Conservation (phyloP, 1,140 invertebrate genomes). For the Aphaenogaster ashmeadi region DNA sequence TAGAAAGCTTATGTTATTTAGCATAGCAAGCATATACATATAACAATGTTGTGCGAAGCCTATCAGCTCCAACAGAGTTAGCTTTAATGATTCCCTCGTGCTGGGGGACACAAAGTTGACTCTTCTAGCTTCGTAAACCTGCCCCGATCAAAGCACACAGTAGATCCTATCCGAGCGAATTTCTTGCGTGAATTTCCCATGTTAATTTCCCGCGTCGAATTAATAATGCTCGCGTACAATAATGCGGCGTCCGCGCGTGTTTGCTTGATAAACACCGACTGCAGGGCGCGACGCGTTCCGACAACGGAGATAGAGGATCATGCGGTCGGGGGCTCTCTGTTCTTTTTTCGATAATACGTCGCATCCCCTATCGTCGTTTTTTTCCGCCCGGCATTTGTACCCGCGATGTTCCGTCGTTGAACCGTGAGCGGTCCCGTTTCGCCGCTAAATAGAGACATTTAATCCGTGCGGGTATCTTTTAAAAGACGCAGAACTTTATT, state of each 20-base stretch:
- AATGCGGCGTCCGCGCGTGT: conserved; percentile 12
- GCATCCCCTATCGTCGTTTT: background rate
- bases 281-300: background rate
- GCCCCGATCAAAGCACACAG: background rate
- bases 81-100: conserved; percentile 23
- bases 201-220: conserved; percentile 14
- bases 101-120: background rate
- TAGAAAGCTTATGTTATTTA: conserved; percentile 39
- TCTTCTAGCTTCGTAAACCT: background rate
- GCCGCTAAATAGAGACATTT: conserved; percentile 4
- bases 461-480: background rate
- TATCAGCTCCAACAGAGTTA: conserved; percentile 8
- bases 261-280: conserved; percentile 41
- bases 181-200: conserved; percentile 33
- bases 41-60: background rate
- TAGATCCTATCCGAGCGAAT: conserved; percentile 3
- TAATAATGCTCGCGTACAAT: conserved; percentile 25
- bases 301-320: conserved; percentile 49
- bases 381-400: conserved; percentile 15
- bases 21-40: no score
- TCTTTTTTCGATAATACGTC: conserved; percentile 48
- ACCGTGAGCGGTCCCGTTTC: background rate
- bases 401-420: background rate
- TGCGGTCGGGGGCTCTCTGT: conserved; percentile 21
- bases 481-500: background rate